phyloP scores from a whole-genome alignment of 2,797 vertebrate genomes.

The Myotis pilosus region DNA sequence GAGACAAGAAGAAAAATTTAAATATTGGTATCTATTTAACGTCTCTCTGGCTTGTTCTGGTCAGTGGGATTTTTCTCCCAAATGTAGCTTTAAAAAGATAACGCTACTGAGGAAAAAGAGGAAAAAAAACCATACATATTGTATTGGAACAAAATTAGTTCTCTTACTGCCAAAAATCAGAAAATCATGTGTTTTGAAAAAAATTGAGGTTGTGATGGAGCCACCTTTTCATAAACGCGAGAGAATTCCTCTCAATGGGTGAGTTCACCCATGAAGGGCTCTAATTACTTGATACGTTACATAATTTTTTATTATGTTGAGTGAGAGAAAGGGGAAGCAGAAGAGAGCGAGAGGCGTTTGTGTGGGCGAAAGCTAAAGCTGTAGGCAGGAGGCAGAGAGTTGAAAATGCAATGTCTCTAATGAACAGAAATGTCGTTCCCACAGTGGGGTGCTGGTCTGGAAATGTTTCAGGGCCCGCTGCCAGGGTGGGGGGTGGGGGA shows the following conservation, averaged over 20 bases:
- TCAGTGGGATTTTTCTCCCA: slow-evolving; percentile 52
- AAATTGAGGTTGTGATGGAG: not conserved
- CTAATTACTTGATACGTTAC: slow-evolving; percentile 50
- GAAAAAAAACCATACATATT: not conserved
- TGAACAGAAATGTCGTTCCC: slow-evolving; percentile 4
- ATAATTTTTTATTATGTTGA: slow-evolving; percentile 15
- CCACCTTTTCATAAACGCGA: not conserved
- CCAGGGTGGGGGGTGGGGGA: not conserved
- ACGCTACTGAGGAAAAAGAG: slow-evolving; percentile 19
- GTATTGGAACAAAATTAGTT: slow-evolving; percentile 61
- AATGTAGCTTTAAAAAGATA: slow-evolving; percentile 53
- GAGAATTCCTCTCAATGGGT: slow-evolving; percentile 21
- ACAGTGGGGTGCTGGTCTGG: not conserved
- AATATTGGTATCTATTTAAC: slow-evolving; percentile 60
- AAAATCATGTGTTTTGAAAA: not conserved
- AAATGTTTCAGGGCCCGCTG: not conserved
- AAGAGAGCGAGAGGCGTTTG: not conserved
- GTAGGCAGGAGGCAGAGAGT: slow-evolving; percentile 1
- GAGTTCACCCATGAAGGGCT: slow-evolving; percentile 56
- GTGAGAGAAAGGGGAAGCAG: not conserved
- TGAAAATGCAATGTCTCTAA: slow-evolving; percentile 34
- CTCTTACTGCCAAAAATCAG: not conserved
- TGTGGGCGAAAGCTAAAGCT: slow-evolving; percentile 29
- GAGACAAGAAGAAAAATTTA: slow-evolving; percentile 36
- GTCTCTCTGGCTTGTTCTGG: slow-evolving; percentile 58